Evolutionary conservation across 2,888 invertebrate species (phyloP).

Genomic region (Andrena haemorrhoa): DNA sequence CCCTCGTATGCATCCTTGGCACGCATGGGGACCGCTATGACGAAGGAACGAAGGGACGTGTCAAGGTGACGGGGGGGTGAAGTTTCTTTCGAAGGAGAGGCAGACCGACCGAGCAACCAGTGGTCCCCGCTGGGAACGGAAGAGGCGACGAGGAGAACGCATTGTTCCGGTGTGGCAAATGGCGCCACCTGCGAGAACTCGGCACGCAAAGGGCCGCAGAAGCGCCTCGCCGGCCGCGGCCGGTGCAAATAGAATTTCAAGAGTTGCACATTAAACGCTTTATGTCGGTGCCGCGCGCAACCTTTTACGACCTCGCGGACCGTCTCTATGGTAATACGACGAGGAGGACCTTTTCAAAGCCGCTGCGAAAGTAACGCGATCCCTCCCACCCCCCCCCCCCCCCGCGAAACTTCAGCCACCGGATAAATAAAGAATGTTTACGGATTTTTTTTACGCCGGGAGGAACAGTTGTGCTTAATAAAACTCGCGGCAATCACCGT

Average conservation of each 20-base stretch:
- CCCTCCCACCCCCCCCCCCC: constrained; percentile 24
- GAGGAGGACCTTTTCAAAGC: constrained; percentile 72
- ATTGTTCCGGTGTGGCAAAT: constrained; percentile 66
- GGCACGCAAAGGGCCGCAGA: constrained; percentile 53
- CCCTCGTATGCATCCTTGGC: constrained; percentile 38
- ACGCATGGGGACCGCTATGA: constrained; percentile 19
- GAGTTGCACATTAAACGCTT: constrained; percentile 75
- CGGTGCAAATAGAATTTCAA: constrained; percentile 76
- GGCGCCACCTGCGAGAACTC: constrained; percentile 64
- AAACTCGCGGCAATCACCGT: constrained; percentile 14
- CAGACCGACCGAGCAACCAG: constrained; percentile 16
- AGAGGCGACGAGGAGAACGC: constrained; percentile 40
- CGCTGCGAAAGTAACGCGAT: constrained; percentile 64
- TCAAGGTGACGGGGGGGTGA: constrained; percentile 40
- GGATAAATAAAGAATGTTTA: constrained; percentile 66
- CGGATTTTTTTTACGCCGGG: constrained; percentile 56
- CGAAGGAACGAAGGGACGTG: constrained; percentile 21
- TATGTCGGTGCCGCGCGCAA: constrained; percentile 71
- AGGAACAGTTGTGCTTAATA: constrained; percentile 43
- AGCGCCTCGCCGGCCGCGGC: constrained; percentile 47
- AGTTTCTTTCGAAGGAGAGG: constrained; percentile 24
- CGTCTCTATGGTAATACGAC: constrained; percentile 74
- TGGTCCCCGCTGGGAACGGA: constrained; percentile 51
- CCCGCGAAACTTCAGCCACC: constrained; percentile 64
- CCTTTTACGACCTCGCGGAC: constrained; percentile 74